Conservation (phyloP, 1,140 invertebrate species). For the Plectus sambesii region DNA sequence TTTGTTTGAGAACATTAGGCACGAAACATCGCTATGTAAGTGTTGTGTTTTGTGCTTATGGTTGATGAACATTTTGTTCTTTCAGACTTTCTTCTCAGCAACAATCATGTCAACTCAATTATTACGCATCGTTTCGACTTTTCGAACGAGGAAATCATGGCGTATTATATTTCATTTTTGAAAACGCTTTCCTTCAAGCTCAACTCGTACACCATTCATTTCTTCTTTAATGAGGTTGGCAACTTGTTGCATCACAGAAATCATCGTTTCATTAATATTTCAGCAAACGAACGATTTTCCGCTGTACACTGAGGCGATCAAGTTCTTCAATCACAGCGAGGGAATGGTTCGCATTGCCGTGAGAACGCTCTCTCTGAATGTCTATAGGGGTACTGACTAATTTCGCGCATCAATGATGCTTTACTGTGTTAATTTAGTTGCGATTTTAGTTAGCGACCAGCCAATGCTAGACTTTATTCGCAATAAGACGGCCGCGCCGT, state of each 20-base stretch:
- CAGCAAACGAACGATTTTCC: constrained; percentile 98
- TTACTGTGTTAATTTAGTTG: constrained; percentile 10
- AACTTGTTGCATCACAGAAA: neutral
- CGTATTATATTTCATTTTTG: constrained; percentile 97
- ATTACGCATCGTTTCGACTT: constrained; percentile 99
- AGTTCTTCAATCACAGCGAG: constrained; percentile 97
- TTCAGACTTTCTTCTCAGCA: constrained; percentile 94
- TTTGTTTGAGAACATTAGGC: constrained; percentile 91
- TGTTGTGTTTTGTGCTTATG: constrained; percentile 35
- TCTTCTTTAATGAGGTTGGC: constrained; percentile 96
- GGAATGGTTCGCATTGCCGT: constrained; percentile 98
- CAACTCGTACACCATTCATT: constrained; percentile 97
- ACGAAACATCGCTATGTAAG: constrained; percentile 92
- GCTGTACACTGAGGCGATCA: constrained; percentile 94
- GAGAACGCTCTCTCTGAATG: constrained; percentile 87
- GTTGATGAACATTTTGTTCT: constrained; percentile 36
- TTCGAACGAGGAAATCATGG: constrained; percentile 99
- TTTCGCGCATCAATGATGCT: constrained; percentile 7
- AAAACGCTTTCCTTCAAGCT: constrained; percentile 95
- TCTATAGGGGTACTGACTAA: constrained; percentile 58
- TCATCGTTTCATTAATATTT: constrained; percentile 41
- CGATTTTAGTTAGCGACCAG: constrained; percentile 68
- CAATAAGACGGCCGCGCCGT: constrained; percentile 85
- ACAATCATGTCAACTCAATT: constrained; percentile 98
- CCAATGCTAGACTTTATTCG: constrained; percentile 91